Percentiles rank a stretch among this genome's conserved stretches.
Conservation (phyloP, 2,888 invertebrate genomes). For the Eurois occulta region DNA sequence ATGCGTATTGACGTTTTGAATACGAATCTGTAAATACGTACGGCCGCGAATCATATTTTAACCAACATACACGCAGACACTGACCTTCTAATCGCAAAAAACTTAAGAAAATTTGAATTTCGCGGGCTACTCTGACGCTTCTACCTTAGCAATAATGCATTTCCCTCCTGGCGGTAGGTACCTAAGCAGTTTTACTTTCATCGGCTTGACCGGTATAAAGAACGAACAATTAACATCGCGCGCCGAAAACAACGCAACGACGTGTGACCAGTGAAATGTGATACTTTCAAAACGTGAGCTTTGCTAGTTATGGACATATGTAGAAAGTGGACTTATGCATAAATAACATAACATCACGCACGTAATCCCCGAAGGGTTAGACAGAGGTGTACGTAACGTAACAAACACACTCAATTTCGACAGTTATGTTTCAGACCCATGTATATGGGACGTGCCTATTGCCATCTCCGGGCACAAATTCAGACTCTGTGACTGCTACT, state of each 20-base stretch:
- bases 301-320: constrained; percentile 48
- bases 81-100: too few relatives aligned
- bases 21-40: too few relatives aligned
- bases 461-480: neutral
- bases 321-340: constrained; percentile 52
- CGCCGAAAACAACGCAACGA: constrained; percentile 73
- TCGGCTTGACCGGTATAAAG: constrained; percentile 61
- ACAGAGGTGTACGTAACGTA: neutral
- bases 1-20: too few relatives aligned
- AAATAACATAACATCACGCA: neutral
- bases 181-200: constrained; percentile 61
- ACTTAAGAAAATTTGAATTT: too few relatives aligned
- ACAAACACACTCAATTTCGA: neutral
- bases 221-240: constrained; percentile 50
- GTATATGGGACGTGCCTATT: neutral
- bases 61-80: too few relatives aligned
- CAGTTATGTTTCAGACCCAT: neutral
- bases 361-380: neutral
- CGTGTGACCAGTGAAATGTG: constrained; percentile 79
- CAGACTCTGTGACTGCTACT: neutral
- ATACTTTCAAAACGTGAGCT: constrained; percentile 82
- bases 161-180: neutral
- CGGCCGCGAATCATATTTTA: too few relatives aligned
- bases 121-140: too few relatives aligned
- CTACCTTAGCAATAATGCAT: neutral